Evolutionary conservation across 2,888 invertebrate species (phyloP).

Genomic region (Belgica antarctica): DNA sequence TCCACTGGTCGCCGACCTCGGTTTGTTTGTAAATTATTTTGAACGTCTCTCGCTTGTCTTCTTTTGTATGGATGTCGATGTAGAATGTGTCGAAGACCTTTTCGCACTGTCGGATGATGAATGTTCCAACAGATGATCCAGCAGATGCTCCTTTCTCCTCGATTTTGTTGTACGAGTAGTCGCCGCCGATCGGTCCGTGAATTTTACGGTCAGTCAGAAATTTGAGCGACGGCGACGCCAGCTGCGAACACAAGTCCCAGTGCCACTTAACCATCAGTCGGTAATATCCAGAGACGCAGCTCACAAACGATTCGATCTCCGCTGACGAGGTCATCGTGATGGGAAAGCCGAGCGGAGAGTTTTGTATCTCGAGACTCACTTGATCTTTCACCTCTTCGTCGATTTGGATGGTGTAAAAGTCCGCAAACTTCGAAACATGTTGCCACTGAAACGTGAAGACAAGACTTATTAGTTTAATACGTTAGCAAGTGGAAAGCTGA

Average conservation of each 20-base stretch:
- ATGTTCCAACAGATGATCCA: conserved; percentile 78
- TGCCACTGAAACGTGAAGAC: conserved; percentile 66
- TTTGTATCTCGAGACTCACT: conserved; percentile 67
- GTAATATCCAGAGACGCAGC: conserved; percentile 82
- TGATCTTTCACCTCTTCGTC: conserved; percentile 63
- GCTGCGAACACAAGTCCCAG: conserved; percentile 81
- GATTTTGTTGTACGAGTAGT: conserved; percentile 41
- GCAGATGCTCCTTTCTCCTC: background rate
- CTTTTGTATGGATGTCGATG: conserved; percentile 76
- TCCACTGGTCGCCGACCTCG: conserved; percentile 48
- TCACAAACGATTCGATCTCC: conserved; percentile 72
- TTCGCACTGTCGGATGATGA: conserved; percentile 79
- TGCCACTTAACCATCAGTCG: conserved; percentile 85
- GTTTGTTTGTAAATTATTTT: conserved; percentile 56
- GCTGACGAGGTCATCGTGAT: conserved; percentile 50
- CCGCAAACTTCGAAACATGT: conserved; percentile 75
- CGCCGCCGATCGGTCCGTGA: conserved; percentile 79
- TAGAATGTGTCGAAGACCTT: conserved; percentile 75
- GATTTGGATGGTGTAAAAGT: conserved; percentile 77
- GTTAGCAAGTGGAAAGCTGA: no score
- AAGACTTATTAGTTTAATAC: no score
- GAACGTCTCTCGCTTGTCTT: conserved; percentile 69
- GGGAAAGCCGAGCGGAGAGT: conserved; percentile 54
- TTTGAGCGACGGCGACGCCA: conserved; percentile 72
- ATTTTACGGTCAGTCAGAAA: conserved; percentile 72